These are phyloP conservation scores for Leuciscus waleckii DNA, from an alignment of 2,797 vertebrate genomes.

Conservation along the genomic window DNA sequence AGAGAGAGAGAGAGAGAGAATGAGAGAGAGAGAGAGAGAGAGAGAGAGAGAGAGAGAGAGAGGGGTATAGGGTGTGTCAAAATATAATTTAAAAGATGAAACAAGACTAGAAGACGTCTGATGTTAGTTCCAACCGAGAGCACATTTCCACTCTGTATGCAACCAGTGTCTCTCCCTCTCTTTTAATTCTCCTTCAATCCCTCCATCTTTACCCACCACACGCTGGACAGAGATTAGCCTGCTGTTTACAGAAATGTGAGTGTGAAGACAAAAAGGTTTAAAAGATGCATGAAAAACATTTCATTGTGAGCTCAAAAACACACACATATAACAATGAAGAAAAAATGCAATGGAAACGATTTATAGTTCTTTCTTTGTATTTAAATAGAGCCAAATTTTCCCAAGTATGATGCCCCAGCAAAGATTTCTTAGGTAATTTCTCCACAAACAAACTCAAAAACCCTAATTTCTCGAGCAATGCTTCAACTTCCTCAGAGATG, in stretches of 20 bases:
- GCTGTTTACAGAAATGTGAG: neutral
- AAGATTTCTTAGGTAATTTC: neutral
- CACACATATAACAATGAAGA: neutral
- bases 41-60: neutral
- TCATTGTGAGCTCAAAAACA: neutral
- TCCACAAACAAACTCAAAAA: constrained; percentile 22
- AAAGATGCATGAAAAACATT: neutral
- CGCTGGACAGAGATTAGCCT: neutral
- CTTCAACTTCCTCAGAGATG: constrained; percentile 6
- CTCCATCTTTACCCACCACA: constrained; percentile 16
- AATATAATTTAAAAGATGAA: constrained; percentile 31
- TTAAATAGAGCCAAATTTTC: neutral
- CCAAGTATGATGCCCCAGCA: neutral
- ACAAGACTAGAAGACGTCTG: constrained; percentile 19
- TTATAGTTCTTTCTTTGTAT: constrained; percentile 20
- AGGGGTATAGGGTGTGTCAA: constrained; percentile 23
- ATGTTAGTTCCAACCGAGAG: constrained; percentile 29
- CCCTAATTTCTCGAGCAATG: constrained; percentile 13
- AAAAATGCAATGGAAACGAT: neutral
- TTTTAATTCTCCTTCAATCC: constrained; percentile 21
- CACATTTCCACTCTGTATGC: constrained; percentile 19
- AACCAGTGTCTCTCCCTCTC: constrained; percentile 4
- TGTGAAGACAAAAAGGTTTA: constrained; percentile 2
- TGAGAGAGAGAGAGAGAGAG: too few species aligned
- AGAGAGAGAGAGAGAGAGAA: too few species aligned